Evolutionary conservation across 2,888 invertebrate species (phyloP), one percentile per base, ranked within the genome.

Genomic region (Dryocosmus kuriphilus): DNA sequence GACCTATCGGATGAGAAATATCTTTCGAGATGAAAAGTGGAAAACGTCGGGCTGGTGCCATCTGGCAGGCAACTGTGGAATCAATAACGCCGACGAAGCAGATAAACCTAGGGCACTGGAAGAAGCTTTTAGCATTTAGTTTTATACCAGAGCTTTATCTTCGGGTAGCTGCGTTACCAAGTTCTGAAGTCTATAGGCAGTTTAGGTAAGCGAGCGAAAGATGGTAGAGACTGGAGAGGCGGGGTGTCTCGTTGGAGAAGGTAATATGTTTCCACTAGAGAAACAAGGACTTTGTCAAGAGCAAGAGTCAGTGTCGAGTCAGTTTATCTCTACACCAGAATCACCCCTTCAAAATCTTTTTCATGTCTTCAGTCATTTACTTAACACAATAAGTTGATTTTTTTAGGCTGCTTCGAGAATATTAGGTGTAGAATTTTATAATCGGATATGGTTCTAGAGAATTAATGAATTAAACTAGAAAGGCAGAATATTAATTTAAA

Each of bases 141-240:
- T 67, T 67, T 46, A 67, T 5, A 67, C 67, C 24, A 27, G 77
- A 77, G 76, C 74, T 77, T 80, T 77, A 67, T 81, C 81, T 67
- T 82, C 79, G 75, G 79, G 77, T 75, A 78, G 77, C 83, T 84
- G 80, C 79, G 74, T 83, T 84, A 84, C 81, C 84, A 84, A 8
- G 82, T 81, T 81, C 46, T 61, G 67, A 67, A 75, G 74, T n/a
- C n/a, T n/a, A 7, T 8, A 19, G 19, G 2, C 19, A 51, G n/a
- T 2, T 16, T 41, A 6, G 41, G 16, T 16, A 8, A 27, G 67
- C 2, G 38, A 16, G 14, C 14, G 46, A 51, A 71, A 51, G 71
- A 71, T 71, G 46, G 67, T 65, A 11, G 19, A 46, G 1, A 46
- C 41, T 63, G 8, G 11, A 71, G 60, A 79, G 76, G 30, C 9